A percentile compares a stretch with the other conserved stretches of the same genome.
Conservation (phyloP, 2,113 vertebrate species). For the Xenus cinereus region DNA sequence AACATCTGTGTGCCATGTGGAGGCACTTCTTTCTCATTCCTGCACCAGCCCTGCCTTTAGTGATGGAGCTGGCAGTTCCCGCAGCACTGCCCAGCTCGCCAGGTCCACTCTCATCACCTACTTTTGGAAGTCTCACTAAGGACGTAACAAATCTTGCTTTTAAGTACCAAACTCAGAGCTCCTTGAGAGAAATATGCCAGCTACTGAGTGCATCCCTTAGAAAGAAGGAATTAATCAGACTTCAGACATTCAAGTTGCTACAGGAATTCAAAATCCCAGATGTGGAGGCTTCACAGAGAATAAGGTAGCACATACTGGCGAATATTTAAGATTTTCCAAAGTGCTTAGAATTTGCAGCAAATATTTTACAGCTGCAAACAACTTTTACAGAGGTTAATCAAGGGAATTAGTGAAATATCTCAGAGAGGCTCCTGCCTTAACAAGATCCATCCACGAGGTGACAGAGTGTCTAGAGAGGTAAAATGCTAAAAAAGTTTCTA, state of each 20-base stretch:
- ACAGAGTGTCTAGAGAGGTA: background rate
- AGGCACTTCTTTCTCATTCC: too few species aligned
- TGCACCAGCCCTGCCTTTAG: background rate
- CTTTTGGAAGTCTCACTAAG: background rate
- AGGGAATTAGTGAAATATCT: background rate
- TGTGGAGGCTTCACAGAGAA: background rate
- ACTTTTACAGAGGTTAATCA: background rate
- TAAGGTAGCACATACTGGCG: background rate
- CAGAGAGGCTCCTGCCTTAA: background rate
- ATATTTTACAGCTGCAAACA: background rate
- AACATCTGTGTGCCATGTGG: rapidly evolving
- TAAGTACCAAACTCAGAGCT: background rate
- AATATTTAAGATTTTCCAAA: background rate
- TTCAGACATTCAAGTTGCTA: background rate
- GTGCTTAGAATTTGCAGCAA: background rate
- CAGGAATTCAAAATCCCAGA: background rate
- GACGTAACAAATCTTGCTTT: rapidly evolving
- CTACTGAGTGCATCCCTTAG: background rate
- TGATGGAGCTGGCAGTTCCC: rapidly evolving
- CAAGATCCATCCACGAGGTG: background rate
- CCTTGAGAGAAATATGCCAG: background rate
- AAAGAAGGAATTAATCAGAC: background rate
- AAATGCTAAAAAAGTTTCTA: background rate
- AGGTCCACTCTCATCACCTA: background rate
- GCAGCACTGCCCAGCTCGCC: background rate